Conservation (phyloP, 2,113 vertebrate species). For the Xenopus laevis region DNA sequence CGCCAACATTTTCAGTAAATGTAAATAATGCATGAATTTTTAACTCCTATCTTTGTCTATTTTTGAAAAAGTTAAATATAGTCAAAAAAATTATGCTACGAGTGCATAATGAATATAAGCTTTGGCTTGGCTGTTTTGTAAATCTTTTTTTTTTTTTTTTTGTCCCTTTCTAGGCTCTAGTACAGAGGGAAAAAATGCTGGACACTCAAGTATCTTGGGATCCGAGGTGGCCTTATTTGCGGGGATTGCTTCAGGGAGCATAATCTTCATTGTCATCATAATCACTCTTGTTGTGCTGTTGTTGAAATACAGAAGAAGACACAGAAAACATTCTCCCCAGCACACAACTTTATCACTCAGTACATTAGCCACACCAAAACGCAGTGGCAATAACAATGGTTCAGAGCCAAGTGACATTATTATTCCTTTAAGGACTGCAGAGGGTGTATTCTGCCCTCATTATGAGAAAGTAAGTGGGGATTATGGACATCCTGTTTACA, state of each 20-base stretch:
- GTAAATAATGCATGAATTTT: no score
- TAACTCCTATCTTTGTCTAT: no score
- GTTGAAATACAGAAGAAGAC: constrained; percentile 91
- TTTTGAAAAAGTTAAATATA: no score
- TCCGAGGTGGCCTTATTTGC: constrained; percentile 96
- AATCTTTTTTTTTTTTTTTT: not conserved
- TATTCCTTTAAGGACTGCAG: constrained; percentile 97
- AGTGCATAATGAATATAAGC: no score
- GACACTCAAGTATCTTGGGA: constrained; percentile 84
- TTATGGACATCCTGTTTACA: constrained; percentile 98
- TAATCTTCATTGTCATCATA: constrained; percentile 97
- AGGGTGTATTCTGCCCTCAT: constrained; percentile 98
- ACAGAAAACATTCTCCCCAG: constrained; percentile 94
- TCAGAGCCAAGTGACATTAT: constrained; percentile 99
- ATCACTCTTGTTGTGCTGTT: constrained; percentile 94
- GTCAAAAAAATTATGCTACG: no score
- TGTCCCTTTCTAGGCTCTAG: constrained; percentile 61
- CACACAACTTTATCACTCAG: constrained; percentile 92
- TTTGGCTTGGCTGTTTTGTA: no score
- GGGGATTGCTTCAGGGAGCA: constrained; percentile 91
- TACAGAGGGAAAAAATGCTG: constrained; percentile 71
- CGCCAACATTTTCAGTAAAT: no score
- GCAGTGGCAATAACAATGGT: constrained; percentile 89
- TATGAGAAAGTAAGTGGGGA: constrained; percentile 99
- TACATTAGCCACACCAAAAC: constrained; percentile 94